Conservation (phyloP, 2,113 vertebrate genomes). For the Regulus satrapa region DNA sequence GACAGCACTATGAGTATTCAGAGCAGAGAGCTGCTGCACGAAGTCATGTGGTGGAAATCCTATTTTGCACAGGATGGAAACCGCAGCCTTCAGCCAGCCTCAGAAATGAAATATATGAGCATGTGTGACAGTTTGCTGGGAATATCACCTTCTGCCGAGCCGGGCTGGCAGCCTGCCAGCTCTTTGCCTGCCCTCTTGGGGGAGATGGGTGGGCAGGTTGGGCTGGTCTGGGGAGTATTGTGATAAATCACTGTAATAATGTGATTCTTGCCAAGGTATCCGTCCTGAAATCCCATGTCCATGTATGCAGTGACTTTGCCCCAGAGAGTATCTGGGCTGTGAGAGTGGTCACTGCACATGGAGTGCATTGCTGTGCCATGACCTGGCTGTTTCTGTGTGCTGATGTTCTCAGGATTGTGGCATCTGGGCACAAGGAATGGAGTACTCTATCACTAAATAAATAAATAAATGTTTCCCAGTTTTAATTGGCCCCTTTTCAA, state of each 20-base stretch:
- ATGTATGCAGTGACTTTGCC: accelerated
- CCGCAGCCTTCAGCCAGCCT: not conserved
- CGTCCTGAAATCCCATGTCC: not conserved
- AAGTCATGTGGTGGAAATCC: not conserved
- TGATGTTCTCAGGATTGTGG: not conserved
- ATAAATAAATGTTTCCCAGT: not conserved
- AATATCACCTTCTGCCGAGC: not conserved
- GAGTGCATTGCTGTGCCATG: accelerated
- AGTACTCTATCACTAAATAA: not conserved
- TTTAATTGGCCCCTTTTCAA: not conserved
- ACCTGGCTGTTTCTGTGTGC: not conserved
- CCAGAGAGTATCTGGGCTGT: not conserved
- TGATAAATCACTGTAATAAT: not conserved
- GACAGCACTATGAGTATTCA: not conserved
- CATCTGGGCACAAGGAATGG: not conserved
- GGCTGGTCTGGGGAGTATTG: not conserved
- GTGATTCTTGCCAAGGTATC: not conserved
- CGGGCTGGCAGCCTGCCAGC: not conserved
- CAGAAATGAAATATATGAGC: constrained; percentile 29
- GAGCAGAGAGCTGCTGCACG: not conserved
- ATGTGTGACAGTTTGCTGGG: constrained; percentile 29
- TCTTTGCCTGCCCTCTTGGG: not conserved
- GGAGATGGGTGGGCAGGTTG: not conserved
- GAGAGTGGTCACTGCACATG: not conserved
- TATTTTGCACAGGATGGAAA: not conserved